Percentiles rank a stretch among this genome's conserved stretches.
Evolutionary conservation across 2,113 vertebrate species (phyloP).

Genomic region (Urocolius indicus): DNA sequence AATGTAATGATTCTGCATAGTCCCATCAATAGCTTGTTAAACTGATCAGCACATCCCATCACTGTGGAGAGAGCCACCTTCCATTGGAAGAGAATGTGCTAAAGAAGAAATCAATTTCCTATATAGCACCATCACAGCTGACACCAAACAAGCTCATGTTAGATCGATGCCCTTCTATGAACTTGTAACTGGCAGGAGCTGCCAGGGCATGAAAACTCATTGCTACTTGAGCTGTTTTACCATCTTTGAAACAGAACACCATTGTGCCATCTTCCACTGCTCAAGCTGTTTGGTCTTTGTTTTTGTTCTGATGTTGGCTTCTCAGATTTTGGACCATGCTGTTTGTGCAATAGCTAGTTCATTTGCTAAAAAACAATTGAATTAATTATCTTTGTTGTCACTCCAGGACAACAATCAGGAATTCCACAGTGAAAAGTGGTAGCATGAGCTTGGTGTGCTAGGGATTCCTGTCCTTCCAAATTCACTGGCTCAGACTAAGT

Average conservation of each 20-base stretch:
- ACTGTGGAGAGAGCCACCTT: neutral
- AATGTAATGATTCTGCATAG: neutral
- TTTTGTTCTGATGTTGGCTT: neutral
- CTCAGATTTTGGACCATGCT: neutral
- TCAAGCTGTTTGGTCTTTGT: neutral
- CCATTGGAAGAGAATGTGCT: neutral
- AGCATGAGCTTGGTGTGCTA: neutral
- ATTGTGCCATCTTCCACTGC: neutral
- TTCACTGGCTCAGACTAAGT: neutral
- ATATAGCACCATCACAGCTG: neutral
- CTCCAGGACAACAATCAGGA: neutral
- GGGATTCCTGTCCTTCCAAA: neutral
- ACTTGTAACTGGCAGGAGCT: neutral
- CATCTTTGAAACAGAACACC: conserved; percentile 5
- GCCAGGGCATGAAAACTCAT: neutral
- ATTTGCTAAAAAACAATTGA: neutral
- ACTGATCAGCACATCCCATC: neutral
- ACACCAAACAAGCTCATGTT: neutral
- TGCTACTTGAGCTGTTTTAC: neutral
- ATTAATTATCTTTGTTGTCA: neutral
- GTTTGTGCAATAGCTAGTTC: neutral
- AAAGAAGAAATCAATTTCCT: conserved; percentile 6
- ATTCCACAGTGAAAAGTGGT: neutral
- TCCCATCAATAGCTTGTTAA: neutral
- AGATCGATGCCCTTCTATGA: neutral